phyloP scores from a whole-genome alignment of 2,888 invertebrate genomes.

The Catonia carolina region DNA sequence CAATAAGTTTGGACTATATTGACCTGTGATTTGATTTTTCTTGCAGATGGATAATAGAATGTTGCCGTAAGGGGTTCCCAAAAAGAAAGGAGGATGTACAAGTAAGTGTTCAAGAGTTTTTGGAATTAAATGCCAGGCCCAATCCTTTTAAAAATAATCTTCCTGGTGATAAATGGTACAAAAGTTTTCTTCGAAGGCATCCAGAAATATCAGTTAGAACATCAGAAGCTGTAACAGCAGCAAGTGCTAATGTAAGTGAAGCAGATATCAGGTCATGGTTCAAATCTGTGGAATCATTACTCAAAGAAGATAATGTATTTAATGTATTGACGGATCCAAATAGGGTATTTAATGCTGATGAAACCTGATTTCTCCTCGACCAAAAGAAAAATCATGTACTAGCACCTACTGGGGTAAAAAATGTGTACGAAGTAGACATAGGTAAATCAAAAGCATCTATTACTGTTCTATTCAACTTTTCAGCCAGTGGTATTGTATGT shows the following conservation, averaged over 20 bases:
- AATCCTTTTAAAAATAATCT: constrained; percentile 28
- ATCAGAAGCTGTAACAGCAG: constrained; percentile 35
- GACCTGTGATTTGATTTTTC: too few relatives aligned
- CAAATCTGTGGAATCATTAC: constrained; percentile 29
- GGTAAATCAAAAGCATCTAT: too few relatives aligned
- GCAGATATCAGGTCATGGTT: constrained; percentile 35
- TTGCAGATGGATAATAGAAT: too few relatives aligned
- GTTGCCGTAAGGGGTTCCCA: constrained; percentile 41
- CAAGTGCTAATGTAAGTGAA: constrained; percentile 34
- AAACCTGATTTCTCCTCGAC: constrained; percentile 37
- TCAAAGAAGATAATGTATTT: constrained; percentile 29
- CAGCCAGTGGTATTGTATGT: too few relatives aligned
- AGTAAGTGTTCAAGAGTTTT: constrained; percentile 27
- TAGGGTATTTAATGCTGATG: constrained; percentile 37
- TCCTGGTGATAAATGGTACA: constrained; percentile 35
- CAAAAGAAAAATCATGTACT: too few relatives aligned
- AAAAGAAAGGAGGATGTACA: constrained; percentile 33
- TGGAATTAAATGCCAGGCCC: constrained; percentile 23
- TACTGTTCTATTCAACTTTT: too few relatives aligned
- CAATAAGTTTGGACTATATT: too few relatives aligned
- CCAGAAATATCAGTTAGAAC: constrained; percentile 32
- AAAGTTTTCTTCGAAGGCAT: constrained; percentile 33
- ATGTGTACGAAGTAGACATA: too few relatives aligned
- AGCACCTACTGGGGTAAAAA: too few relatives aligned
- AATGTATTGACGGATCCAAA: constrained; percentile 33